Evolutionary conservation across 2,797 vertebrate species (phyloP).

Genomic region (Petrocephalus sullivani): DNA sequence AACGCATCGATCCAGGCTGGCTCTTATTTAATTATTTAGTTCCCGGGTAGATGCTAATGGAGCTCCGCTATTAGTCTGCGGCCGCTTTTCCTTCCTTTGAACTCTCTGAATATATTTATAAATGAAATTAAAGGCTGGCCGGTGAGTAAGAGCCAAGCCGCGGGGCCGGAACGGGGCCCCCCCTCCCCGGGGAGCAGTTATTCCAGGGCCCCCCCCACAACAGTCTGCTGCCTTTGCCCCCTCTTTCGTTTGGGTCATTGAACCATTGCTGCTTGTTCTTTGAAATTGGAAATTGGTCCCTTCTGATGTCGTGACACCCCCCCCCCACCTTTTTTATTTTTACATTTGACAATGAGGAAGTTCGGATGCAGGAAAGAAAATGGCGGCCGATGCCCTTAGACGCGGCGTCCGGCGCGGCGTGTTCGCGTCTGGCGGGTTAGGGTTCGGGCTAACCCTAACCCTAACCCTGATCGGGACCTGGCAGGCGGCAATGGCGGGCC

Average conservation of each 20-base stretch:
- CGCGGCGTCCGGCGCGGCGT: neutral
- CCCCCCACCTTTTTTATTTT: neutral
- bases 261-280: neutral
- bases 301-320: neutral
- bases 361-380: neutral
- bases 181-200: slow-evolving; percentile 45
- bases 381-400: neutral
- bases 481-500: slow-evolving; percentile 30
- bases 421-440: neutral
- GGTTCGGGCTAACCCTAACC: too few relatives aligned
- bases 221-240: neutral
- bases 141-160: slow-evolving; percentile 43
- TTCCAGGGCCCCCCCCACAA: slow-evolving; percentile 37
- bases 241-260: neutral
- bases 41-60: slow-evolving; percentile 73
- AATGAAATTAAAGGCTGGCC: slow-evolving; percentile 61
- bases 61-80: slow-evolving; percentile 68
- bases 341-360: neutral
- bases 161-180: slow-evolving; percentile 36
- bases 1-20: slow-evolving; percentile 67
- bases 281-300: neutral
- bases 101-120: slow-evolving; percentile 59
- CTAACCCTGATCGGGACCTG: neutral
- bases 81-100: slow-evolving; percentile 56
- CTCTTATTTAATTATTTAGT: slow-evolving; percentile 75